Evolutionary conservation across 2,113 vertebrate species (phyloP), one percentile per base, ranked within the genome.

Genomic region (Telmatochromis sp.): DNA sequence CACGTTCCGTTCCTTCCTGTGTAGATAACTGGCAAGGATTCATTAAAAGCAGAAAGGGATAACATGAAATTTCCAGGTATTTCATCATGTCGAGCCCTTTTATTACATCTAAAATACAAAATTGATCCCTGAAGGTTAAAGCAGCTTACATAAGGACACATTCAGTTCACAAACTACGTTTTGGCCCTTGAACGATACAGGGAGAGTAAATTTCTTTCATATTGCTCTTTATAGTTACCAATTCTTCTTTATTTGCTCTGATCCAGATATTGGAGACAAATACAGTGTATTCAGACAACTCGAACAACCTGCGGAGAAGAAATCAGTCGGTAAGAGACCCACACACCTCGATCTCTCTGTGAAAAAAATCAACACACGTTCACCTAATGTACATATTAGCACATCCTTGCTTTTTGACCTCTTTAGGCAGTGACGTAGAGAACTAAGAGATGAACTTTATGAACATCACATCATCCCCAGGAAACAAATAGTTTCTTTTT

Each of bases 231-330:
- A 45, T 78, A 33, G 47, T 78, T 78, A 33, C 10, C 45, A 12
- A n/a, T 11, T 78, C 8, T 58, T 78, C 31, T 89, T 60, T 90
- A 5, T 94, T 94, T 94, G 2, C 82, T 75, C n/a, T 40, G 2
- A 47, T 90, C 23, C 90, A 99, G 98, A 98, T 91, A 89, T 88
- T 94, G 97, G 97, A 84, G 98, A 99, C 94, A 99, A 98, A 93
- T 99, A 99, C 87, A 99, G 98, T 50, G 98, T 98, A 93, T 99
- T 99, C 96, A 96, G 98, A 94, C 97, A 98, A 55, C 95, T 99
- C 0, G 98, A 98, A 78, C 97, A 95, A 6, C 97, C 97, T 10
- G 45, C 96, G 87, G 98, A 99, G 84, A 97, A 95, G 94, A 99
- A 98, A 95, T 93, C 96, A 91, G 91, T 97, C 63, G 98, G 98